phyloP scores from a whole-genome alignment of 2,113 vertebrate species.

The Odocoileus virginianus region DNA sequence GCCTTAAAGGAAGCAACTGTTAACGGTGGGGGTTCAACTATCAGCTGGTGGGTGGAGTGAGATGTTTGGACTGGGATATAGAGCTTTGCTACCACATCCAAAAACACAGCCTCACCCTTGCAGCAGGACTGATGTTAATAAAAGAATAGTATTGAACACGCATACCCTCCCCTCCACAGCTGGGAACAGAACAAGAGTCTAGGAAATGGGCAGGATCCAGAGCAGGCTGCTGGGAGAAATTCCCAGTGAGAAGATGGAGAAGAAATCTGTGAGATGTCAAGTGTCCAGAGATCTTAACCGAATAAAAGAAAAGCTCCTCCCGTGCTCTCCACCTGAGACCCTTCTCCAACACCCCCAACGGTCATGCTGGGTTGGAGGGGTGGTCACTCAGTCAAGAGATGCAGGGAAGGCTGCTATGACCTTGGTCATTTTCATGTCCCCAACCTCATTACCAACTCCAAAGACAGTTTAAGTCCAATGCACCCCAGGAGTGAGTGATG shows the following conservation, averaged over 20 bases:
- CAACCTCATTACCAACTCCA: neutral
- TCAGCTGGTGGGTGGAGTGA: neutral
- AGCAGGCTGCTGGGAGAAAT: neutral
- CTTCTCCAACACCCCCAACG: neutral
- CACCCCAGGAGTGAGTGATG: neutral
- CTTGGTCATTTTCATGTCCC: neutral
- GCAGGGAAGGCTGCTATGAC: neutral
- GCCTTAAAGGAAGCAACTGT: constrained; percentile 4
- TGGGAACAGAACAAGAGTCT: neutral
- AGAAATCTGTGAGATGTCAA: neutral
- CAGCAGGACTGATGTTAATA: neutral
- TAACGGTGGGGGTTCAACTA: constrained; percentile 8
- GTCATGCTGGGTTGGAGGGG: neutral
- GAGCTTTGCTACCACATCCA: neutral
- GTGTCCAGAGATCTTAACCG: neutral
- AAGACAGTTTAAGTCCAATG: neutral
- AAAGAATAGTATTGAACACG: neutral
- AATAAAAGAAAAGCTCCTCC: neutral
- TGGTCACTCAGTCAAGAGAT: neutral
- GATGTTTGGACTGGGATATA: neutral
- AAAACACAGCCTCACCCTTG: neutral
- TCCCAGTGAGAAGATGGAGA: neutral
- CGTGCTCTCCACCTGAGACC: neutral
- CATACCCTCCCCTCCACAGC: neutral
- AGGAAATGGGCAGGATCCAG: neutral